These are phyloP conservation scores for Cyprinodon brontotheroides DNA, from an alignment of 2,113 vertebrate genomes.

Conservation along the genomic window DNA sequence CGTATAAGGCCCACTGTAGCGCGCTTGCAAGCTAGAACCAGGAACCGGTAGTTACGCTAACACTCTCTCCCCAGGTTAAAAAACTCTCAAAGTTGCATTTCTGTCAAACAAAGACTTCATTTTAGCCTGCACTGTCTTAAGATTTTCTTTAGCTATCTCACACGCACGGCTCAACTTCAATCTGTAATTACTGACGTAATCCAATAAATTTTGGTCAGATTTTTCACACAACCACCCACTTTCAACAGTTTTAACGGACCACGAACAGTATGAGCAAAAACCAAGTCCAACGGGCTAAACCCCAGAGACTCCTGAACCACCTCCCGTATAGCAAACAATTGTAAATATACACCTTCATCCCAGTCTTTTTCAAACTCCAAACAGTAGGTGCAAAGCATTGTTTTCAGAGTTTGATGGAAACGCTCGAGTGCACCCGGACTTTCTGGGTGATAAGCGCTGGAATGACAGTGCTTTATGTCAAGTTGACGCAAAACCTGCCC, in stretches of 20 bases:
- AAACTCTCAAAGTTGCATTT: no score
- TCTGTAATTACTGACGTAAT: no score
- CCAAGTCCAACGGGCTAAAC: neutral
- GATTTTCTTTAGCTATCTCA: no score
- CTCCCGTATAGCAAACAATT: neutral
- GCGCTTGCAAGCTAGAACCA: no score
- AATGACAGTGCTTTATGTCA: neutral
- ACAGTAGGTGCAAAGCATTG: neutral
- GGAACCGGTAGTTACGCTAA: no score
- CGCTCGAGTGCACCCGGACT: neutral
- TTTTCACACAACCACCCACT: no score
- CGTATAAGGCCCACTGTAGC: no score
- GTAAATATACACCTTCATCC: neutral
- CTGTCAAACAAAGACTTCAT: no score
- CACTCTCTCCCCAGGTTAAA: no score
- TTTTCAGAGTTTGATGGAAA: neutral
- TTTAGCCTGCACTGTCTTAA: no score
- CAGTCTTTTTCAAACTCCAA: neutral
- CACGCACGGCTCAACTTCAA: no score
- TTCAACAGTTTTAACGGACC: neutral
- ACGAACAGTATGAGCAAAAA: neutral
- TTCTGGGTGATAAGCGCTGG: neutral
- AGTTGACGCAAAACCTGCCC: neutral
- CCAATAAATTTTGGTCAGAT: no score
- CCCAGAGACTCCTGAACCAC: neutral